Evolutionary conservation across 2,113 vertebrate species (phyloP).

Genomic region (Acanthochromis polyacanthus): DNA sequence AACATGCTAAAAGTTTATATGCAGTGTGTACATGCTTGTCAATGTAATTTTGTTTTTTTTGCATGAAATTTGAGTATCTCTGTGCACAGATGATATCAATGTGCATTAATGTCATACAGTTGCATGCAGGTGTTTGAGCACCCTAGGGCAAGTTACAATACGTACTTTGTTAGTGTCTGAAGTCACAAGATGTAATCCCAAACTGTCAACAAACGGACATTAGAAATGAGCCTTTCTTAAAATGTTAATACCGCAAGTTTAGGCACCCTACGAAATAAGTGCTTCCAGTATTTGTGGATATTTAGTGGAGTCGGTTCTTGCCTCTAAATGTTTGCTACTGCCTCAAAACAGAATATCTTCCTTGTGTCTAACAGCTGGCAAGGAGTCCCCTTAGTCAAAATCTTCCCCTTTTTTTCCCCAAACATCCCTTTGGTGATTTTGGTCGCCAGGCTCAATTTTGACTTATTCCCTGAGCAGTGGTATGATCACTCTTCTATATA

Average conservation of each 20-base stretch:
- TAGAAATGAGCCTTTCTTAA: neutral
- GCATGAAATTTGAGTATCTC: neutral
- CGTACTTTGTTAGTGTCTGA: neutral
- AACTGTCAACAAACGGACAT: neutral
- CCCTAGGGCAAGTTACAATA: neutral
- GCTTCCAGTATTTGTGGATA: neutral
- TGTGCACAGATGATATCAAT: neutral
- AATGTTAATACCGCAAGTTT: neutral
- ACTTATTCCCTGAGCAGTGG: no score
- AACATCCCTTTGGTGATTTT: no score
- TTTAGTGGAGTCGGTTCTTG: neutral
- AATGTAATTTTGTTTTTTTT: slow-evolving; percentile 12
- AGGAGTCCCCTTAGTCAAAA: no score
- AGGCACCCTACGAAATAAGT: no score
- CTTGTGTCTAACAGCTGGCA: no score
- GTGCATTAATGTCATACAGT: neutral
- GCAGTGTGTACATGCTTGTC: neutral
- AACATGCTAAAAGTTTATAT: slow-evolving; percentile 16
- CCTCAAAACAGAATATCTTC: neutral
- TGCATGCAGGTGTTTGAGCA: neutral
- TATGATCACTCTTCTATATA: no score
- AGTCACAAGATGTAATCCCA: neutral
- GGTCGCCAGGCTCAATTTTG: no score
- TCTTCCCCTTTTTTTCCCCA: no score
- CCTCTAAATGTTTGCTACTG: neutral